A percentile compares a stretch with the other conserved stretches of the same genome.
Evolutionary conservation across 2,113 vertebrate species (phyloP).

Genomic region (Mormoops blainvillei): DNA sequence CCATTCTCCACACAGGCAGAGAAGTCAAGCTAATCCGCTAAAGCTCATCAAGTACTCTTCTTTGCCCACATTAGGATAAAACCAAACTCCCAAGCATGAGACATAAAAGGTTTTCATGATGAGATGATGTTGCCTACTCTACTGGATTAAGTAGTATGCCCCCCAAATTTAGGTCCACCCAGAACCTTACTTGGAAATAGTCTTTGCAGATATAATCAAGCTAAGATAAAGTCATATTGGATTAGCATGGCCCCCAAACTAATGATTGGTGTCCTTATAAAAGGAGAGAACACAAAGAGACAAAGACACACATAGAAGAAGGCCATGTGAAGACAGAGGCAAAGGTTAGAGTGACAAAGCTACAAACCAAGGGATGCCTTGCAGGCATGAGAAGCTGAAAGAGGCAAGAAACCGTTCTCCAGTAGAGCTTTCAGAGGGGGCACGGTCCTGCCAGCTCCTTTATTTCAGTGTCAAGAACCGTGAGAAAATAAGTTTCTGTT

Average conservation of each 20-base stretch:
- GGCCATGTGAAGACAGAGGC: neutral
- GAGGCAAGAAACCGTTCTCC: neutral
- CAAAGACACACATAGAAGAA: neutral
- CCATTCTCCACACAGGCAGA: neutral
- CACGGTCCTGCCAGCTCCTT: neutral
- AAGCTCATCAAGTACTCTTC: neutral
- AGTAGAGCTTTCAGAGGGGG: neutral
- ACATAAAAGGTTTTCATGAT: neutral
- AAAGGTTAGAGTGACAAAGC: neutral
- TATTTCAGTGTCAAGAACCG: neutral
- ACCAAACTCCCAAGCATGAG: neutral
- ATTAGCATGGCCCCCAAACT: neutral
- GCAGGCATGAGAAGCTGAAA: neutral
- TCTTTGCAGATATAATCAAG: neutral
- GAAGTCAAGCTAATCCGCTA: neutral
- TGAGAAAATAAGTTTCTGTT: neutral
- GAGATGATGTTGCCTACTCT: neutral
- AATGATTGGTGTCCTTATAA: neutral
- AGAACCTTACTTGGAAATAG: neutral
- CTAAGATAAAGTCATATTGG: neutral
- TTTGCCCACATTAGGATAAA: conserved; percentile 15
- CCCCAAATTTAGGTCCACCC: neutral
- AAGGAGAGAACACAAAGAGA: neutral
- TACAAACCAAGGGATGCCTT: neutral
- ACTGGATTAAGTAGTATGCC: neutral